These are phyloP conservation scores for Psittacus erithacus DNA, from an alignment of 2,113 vertebrate genomes.

Conservation along the genomic window DNA sequence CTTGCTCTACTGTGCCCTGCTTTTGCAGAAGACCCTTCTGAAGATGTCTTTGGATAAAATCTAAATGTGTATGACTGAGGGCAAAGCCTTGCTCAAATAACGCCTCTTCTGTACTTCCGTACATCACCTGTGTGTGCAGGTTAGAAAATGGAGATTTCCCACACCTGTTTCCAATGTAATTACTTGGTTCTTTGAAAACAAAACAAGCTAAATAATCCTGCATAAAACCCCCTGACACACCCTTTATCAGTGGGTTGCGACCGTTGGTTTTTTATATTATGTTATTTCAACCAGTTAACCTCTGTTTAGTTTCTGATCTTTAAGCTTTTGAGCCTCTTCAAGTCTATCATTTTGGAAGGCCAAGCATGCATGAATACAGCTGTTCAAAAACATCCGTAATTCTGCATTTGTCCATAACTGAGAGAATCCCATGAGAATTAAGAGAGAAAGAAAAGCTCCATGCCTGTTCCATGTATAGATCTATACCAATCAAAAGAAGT, in stretches of 20 bases:
- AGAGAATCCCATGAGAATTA: not conserved
- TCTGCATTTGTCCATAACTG: not conserved
- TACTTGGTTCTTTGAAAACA: rapidly evolving
- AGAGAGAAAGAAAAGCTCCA: not conserved
- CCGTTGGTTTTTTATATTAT: not conserved
- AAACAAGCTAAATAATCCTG: not conserved
- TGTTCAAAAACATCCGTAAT: not conserved
- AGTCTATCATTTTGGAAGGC: not conserved
- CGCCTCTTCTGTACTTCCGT: not conserved
- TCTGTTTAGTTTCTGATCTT: not conserved
- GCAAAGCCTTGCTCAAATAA: not conserved
- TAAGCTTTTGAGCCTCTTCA: not conserved
- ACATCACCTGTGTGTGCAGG: not conserved
- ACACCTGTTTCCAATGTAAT: not conserved
- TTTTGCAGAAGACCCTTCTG: not conserved
- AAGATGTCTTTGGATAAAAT: not conserved
- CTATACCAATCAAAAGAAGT: not conserved
- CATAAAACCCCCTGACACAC: not conserved
- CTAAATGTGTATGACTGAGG: not conserved
- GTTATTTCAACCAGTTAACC: not conserved
- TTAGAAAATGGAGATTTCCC: not conserved
- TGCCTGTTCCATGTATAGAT: rapidly evolving
- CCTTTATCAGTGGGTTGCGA: not conserved
- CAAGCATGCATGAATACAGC: rapidly evolving
- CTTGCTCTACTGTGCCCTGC: not conserved